A percentile compares a stretch with the other conserved stretches of the same genome.
Evolutionary conservation across 2,797 vertebrate species (phyloP).

Genomic region (Tolypeutes matacus): DNA sequence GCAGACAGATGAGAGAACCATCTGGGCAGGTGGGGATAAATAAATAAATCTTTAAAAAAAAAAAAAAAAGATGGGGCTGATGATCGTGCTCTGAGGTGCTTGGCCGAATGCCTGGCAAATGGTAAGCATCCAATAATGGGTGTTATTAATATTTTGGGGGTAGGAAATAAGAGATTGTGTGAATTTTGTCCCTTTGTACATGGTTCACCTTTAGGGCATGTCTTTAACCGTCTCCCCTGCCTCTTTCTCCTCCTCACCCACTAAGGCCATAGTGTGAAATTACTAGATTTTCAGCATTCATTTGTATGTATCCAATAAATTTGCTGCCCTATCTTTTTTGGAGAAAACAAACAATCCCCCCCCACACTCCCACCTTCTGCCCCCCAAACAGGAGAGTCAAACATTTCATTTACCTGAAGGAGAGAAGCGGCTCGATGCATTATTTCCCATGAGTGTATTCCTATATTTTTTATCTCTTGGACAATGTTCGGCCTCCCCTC

Average conservation of each 20-base stretch:
- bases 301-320: slow-evolving; percentile 31
- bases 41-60: no score
- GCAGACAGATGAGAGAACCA: no score
- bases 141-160: background rate
- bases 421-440: slow-evolving; percentile 7
- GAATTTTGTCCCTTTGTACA: background rate
- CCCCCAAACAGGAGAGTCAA: background rate
- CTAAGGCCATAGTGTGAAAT: slow-evolving; percentile 20
- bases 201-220: background rate
- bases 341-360: background rate
- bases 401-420: slow-evolving; percentile 40
- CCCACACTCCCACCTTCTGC: background rate
- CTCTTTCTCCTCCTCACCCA: slow-evolving; percentile 44
- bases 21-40: no score
- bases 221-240: background rate
- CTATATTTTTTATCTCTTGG: background rate
- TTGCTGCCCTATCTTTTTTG: background rate
- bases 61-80: no score
- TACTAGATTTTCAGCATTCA: slow-evolving; percentile 3
- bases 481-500: background rate
- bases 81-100: background rate
- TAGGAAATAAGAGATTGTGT: background rate
- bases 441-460: background rate
- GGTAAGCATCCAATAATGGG: background rate
- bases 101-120: background rate